Conservation (phyloP, 1,140 invertebrate species). For the Hylaeus anthracinus region DNA sequence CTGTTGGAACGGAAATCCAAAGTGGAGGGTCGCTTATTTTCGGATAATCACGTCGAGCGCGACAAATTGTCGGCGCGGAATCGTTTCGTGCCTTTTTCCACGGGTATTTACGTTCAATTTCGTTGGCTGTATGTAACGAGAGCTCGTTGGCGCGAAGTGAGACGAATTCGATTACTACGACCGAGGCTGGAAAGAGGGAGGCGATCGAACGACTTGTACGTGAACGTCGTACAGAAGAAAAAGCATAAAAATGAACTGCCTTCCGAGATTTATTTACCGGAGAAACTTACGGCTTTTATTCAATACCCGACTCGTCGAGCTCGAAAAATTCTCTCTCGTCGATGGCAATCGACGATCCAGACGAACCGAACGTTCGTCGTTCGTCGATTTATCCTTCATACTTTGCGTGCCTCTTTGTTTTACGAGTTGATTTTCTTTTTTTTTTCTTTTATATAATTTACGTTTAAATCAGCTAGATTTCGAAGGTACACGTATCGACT, state of each 20-base stretch:
- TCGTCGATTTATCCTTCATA: no score
- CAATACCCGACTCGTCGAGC: constrained; percentile 23
- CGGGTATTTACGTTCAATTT: constrained; percentile 53
- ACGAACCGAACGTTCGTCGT: no score
- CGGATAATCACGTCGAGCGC: constrained; percentile 28
- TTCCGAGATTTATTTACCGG: constrained; percentile 47
- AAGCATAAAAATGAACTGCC: constrained; percentile 42
- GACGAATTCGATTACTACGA: constrained; percentile 49
- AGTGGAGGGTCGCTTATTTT: constrained; percentile 2
- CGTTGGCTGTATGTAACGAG: constrained; percentile 45
- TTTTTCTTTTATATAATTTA: no score
- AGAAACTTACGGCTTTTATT: constrained; percentile 42
- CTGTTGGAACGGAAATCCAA: not conserved
- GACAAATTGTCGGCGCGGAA: not conserved
- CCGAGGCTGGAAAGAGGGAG: not conserved
- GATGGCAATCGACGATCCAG: no score
- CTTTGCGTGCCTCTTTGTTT: no score
- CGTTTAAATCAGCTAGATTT: no score
- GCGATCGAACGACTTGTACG: constrained; percentile 36
- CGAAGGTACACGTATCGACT: no score
- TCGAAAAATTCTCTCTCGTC: not conserved
- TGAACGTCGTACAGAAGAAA: constrained; percentile 50
- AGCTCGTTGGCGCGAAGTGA: constrained; percentile 51
- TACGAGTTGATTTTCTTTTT: no score
- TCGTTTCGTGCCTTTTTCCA: not conserved